These are phyloP conservation scores for Lumbricus terrestris DNA, from an alignment of 2,888 invertebrate species.

Conservation along the genomic window DNA sequence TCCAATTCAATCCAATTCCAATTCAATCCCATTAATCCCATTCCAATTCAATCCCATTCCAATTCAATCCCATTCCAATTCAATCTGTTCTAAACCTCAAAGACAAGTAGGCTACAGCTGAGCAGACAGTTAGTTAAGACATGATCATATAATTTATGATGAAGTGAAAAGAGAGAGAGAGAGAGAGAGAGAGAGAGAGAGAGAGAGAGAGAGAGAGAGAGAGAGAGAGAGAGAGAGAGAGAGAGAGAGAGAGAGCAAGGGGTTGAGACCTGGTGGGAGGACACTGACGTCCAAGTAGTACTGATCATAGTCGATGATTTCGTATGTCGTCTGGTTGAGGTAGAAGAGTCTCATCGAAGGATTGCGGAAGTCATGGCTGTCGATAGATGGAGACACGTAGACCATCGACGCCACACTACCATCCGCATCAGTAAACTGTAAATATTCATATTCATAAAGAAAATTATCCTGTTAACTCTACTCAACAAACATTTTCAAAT, in stretches of 20 bases:
- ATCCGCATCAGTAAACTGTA: constrained; percentile 21
- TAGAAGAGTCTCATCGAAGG: constrained; percentile 33
- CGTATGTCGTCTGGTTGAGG: constrained; percentile 37
- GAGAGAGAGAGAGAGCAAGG: too few relatives aligned
- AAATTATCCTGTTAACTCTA: too few relatives aligned
- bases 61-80: neutral
- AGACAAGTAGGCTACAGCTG: too few relatives aligned
- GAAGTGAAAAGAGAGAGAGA: neutral
- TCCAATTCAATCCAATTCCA: neutral
- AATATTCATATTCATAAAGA: neutral
- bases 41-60: neutral
- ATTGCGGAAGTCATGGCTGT: constrained; percentile 24
- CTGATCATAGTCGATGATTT: constrained; percentile 42
- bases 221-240: too few relatives aligned
- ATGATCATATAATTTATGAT: neutral
- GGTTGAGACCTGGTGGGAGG: neutral
- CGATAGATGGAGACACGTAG: constrained; percentile 28
- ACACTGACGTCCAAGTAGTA: constrained; percentile 37
- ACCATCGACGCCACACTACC: constrained; percentile 21
- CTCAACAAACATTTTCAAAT: neutral
- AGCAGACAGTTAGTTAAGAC: neutral
- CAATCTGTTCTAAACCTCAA: neutral
- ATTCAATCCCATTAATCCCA: neutral
- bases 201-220: too few relatives aligned
- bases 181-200: too few relatives aligned